Conservation (phyloP, 2,888 invertebrate genomes). For the Tenodera sinensis region DNA sequence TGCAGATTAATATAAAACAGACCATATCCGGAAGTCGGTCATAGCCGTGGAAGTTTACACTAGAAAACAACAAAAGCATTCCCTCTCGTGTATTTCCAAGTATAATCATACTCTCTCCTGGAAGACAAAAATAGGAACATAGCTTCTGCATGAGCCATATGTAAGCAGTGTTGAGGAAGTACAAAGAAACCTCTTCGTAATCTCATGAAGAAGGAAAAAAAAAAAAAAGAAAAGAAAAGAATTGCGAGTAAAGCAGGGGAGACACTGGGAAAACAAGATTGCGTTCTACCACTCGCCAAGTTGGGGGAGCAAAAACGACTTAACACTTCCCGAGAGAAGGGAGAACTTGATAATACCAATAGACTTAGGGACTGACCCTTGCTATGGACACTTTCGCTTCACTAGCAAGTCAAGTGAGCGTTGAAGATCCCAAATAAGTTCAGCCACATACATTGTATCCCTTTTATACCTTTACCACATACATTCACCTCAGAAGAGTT, state of each 20-base stretch:
- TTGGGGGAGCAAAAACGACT: neutral
- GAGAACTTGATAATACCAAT: neutral
- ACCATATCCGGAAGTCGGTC: too few relatives aligned
- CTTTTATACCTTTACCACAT: too few relatives aligned
- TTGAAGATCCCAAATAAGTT: neutral
- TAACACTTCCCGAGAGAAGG: neutral
- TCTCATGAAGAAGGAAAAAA: neutral
- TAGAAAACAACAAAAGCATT: too few relatives aligned
- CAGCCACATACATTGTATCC: neutral
- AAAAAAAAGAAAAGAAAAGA: neutral
- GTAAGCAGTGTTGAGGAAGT: neutral
- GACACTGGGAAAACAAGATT: conserved; percentile 8
- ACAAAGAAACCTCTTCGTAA: neutral
- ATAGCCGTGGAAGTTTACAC: too few relatives aligned
- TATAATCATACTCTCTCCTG: too few relatives aligned
- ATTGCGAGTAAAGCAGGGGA: neutral
- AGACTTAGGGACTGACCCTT: neutral
- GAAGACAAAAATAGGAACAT: neutral
- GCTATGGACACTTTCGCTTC: neutral
- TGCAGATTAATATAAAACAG: too few relatives aligned
- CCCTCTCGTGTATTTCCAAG: too few relatives aligned
- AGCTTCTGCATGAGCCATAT: neutral
- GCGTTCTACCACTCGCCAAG: neutral
- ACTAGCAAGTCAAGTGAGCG: neutral
- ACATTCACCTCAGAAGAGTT: too few relatives aligned